Evolutionary conservation across 2,888 invertebrate genomes (phyloP).

Genomic region (Drosophila eohydei): DNA sequence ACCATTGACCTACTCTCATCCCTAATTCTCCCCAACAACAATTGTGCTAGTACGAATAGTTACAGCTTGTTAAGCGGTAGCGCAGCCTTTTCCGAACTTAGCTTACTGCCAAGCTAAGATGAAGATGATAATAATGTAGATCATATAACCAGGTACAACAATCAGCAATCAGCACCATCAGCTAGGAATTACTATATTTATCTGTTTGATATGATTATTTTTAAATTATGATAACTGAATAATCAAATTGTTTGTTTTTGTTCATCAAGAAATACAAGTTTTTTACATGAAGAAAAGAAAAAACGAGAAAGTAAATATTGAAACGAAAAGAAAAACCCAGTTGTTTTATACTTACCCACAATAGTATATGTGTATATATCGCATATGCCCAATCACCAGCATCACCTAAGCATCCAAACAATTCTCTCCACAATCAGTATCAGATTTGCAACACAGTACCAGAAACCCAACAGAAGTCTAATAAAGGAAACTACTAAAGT

Average conservation of each 20-base stretch:
- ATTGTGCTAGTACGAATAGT: conserved; percentile 37
- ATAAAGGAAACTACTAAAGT: conserved; percentile 76
- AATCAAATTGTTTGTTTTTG: conserved; percentile 78
- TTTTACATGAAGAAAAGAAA: conserved; percentile 70
- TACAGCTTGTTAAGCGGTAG: conserved; percentile 36
- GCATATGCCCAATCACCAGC: not conserved
- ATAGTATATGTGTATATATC: conserved; percentile 9
- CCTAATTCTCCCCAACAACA: not conserved
- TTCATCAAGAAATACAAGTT: conserved; percentile 76
- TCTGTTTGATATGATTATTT: conserved; percentile 78
- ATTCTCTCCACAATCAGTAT: conserved; percentile 32
- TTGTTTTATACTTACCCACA: conserved; percentile 58
- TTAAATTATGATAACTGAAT: conserved; percentile 65
- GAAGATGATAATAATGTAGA: conserved; percentile 4
- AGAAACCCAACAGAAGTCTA: conserved; percentile 51
- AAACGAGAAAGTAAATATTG: conserved; percentile 61
- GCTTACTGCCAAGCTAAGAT: conserved; percentile 17
- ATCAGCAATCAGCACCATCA: conserved; percentile 26
- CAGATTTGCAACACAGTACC: conserved; percentile 53
- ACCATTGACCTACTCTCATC: not conserved
- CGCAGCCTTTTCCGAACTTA: conserved; percentile 42
- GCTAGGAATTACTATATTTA: conserved; percentile 65
- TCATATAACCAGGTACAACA: conserved; percentile 7
- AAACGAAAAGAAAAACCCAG: conserved; percentile 55
- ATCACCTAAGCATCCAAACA: conserved; percentile 17